Percentiles rank a stretch among this genome's conserved stretches.
phyloP scores from a whole-genome alignment of 2,888 invertebrate species.

The Ennomos fuscantarius region DNA sequence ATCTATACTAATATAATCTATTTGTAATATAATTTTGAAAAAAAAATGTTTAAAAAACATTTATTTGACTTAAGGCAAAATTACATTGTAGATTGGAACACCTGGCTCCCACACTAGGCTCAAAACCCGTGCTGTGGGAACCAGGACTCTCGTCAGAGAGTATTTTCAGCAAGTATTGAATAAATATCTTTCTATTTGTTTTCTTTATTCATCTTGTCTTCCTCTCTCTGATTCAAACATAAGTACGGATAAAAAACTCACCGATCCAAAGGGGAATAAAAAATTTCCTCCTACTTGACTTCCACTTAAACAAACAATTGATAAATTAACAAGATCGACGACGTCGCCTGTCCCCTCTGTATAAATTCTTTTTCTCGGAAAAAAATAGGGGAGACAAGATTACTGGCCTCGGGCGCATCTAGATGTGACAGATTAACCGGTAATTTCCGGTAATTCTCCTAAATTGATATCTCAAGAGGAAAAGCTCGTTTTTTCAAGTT shows the following conservation, averaged over 20 bases:
- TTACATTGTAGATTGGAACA: too few species aligned
- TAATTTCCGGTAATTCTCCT: constrained; percentile 66
- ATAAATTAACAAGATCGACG: constrained; percentile 77
- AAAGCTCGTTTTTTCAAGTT: constrained; percentile 52
- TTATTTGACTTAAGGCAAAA: too few species aligned
- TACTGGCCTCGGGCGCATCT: constrained; percentile 69
- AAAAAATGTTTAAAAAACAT: too few species aligned
- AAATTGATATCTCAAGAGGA: constrained; percentile 82
- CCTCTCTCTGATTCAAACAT: too few species aligned
- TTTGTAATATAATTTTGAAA: too few species aligned
- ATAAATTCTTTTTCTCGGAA: constrained; percentile 52
- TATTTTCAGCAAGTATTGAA: too few species aligned
- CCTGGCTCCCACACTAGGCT: too few species aligned
- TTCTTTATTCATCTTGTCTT: too few species aligned
- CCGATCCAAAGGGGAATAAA: constrained; percentile 24
- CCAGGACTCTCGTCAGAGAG: too few species aligned
- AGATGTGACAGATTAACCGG: constrained; percentile 83
- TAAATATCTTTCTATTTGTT: too few species aligned
- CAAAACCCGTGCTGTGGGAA: too few species aligned
- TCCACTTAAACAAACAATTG: constrained; percentile 69
- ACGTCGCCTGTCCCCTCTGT: constrained; percentile 56
- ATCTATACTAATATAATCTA: too few species aligned
- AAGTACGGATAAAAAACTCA: constrained; percentile 1
- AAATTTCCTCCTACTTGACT: constrained; percentile 51
- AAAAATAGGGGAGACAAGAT: constrained; percentile 73